Evolutionary conservation across 2,888 invertebrate genomes (phyloP), one percentile per base, ranked within the genome.

Genomic region (Cyaniris semiargus): DNA sequence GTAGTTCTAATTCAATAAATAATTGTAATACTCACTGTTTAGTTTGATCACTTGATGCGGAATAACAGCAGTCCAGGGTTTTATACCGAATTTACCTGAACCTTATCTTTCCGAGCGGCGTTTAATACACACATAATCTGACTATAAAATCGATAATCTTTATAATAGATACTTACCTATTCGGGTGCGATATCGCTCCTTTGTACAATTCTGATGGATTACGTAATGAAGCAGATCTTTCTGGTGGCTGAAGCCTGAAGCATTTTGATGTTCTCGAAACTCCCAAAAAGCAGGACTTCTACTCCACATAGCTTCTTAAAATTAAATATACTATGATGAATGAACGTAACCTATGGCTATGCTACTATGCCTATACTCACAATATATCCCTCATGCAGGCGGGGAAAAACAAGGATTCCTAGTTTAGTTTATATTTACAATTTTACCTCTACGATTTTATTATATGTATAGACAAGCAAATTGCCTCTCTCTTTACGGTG

Each of bases 41-140:
- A 60, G 23, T 1, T 27, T 31, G 66, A 66, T 66, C 66, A 66
- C 66, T 66, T 27, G 66, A 66, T 66, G 27, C 66, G 18, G 27
- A 66, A 18, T 66, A 18, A 31, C 66, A 66, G 5, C 1, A 66
- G 18, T 66, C 66, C 66, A 66, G 66, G 66, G 66, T 66, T 66
- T 66, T 66, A 66, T 66, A 66, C 66, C 5, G 27, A 66, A 66
- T 66, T 66, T 66, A 18, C 66, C 66, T 5, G 21, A 15, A 7
- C 34, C 38, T 38, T 72, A 72, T 72, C 72, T 72, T 15, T 72
- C 10, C 44, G 44, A 21, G 23, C 66, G 66, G 66, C 66, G 15
- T 27, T 34, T 72, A 72, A 72, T 71, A 71, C 44, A 44, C 44
- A 44, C 38, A 44, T 72, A 72, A 72, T 72, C 72, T 72, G 38